A percentile compares a stretch with the other conserved stretches of the same genome.
Evolutionary conservation across 2,113 vertebrate species (phyloP).

Genomic region (Suricata suricatta): DNA sequence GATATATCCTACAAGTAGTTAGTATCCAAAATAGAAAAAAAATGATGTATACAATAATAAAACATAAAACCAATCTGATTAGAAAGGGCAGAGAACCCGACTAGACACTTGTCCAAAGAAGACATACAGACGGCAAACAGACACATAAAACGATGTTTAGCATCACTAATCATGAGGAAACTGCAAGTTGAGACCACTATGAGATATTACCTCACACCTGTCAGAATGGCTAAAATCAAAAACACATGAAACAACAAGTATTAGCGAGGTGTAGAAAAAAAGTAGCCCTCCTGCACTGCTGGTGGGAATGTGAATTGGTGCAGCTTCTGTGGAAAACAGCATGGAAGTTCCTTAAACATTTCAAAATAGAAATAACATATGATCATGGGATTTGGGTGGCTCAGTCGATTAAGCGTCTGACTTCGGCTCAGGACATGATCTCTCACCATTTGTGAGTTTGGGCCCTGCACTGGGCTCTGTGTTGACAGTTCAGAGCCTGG

Average conservation of each 20-base stretch:
- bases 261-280: not conserved
- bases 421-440: too few relatives aligned
- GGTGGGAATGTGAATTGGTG: not conserved
- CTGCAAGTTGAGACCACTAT: not conserved
- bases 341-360: not conserved
- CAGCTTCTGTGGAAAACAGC: not conserved
- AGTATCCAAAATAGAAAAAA: not conserved
- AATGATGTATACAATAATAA: not conserved
- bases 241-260: not conserved
- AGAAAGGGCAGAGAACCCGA: not conserved
- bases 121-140: not conserved
- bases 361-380: not conserved
- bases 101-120: not conserved
- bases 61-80: not conserved
- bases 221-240: not conserved
- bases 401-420: too few relatives aligned
- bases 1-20: not conserved
- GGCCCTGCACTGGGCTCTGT: too few relatives aligned
- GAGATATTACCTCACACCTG: not conserved
- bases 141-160: not conserved
- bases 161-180: not conserved
- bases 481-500: too few relatives aligned
- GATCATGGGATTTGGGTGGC: too few relatives aligned
- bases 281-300: not conserved
- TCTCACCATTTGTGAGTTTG: too few relatives aligned